Conservation (phyloP, 2,113 vertebrate species). For the human region DNA sequence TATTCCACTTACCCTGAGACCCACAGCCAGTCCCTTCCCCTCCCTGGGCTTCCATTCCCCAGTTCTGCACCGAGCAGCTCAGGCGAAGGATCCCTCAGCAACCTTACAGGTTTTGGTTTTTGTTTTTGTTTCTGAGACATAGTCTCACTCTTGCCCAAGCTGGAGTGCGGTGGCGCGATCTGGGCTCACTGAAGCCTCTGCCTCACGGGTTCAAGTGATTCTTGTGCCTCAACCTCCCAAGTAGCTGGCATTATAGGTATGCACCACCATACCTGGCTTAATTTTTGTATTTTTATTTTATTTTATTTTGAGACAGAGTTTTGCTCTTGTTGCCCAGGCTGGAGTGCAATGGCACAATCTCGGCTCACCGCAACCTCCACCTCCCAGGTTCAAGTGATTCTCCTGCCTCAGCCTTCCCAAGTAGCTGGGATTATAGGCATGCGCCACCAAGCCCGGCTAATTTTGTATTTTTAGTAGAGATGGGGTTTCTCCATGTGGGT, state of each 20-base stretch:
- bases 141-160: background rate
- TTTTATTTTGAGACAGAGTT: too few species aligned
- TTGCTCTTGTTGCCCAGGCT: too few species aligned
- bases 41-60: background rate
- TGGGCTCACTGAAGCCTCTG: background rate
- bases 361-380: too few species aligned
- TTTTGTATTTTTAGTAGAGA: too few species aligned
- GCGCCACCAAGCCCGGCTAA: too few species aligned
- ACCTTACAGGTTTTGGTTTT: background rate
- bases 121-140: background rate
- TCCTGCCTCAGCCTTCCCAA: too few species aligned
- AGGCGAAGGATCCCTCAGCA: background rate
- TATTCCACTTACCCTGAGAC: background rate
- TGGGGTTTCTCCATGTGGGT: too few species aligned
- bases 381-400: too few species aligned
- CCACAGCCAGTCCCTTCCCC: rapidly evolving
- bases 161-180: background rate
- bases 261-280: background rate
- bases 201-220: background rate
- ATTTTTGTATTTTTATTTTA: background rate
- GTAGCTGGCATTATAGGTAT: background rate
- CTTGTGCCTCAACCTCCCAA: background rate
- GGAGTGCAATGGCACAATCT: too few species aligned
- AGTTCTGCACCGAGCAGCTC: background rate
- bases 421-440: too few species aligned